Conservation (phyloP, 2,797 vertebrate species). For the Aulostomus chinensis region DNA sequence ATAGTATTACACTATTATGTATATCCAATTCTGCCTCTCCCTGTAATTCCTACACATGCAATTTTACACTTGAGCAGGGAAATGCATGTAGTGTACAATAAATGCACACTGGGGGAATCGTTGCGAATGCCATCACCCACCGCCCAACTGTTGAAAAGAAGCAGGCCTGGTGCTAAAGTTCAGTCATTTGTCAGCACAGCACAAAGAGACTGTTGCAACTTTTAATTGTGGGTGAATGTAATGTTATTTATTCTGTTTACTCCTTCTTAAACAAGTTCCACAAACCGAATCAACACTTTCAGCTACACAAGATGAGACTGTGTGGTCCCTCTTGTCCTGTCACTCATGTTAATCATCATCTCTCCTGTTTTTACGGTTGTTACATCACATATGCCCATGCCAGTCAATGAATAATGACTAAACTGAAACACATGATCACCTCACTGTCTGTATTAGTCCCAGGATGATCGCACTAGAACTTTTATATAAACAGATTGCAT, state of each 20-base stretch:
- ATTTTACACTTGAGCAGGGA: slow-evolving; percentile 40
- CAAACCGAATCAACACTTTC: slow-evolving; percentile 61
- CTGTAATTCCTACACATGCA: slow-evolving; percentile 6
- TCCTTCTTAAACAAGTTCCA: slow-evolving; percentile 38
- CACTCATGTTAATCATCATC: slow-evolving; percentile 33
- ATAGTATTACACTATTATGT: too few species aligned
- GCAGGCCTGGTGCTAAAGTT: slow-evolving; percentile 27
- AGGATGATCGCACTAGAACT: slow-evolving; percentile 80
- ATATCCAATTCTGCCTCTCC: slow-evolving; percentile 36
- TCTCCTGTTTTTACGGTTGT: slow-evolving; percentile 56
- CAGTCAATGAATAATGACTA: slow-evolving; percentile 59
- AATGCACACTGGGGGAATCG: slow-evolving; percentile 30
- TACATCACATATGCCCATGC: slow-evolving; percentile 38
- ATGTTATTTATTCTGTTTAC: slow-evolving; percentile 76
- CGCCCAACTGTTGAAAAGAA: slow-evolving; percentile 2
- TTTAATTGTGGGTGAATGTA: slow-evolving; percentile 36
- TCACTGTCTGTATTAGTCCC: slow-evolving; percentile 76
- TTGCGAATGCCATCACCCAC: not conserved
- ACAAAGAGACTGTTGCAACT: slow-evolving; percentile 49
- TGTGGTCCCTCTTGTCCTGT: slow-evolving; percentile 31
- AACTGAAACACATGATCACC: slow-evolving; percentile 59
- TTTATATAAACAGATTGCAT: slow-evolving; percentile 85
- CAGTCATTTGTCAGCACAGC: slow-evolving; percentile 32
- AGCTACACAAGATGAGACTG: slow-evolving; percentile 16
- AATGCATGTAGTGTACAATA: slow-evolving; percentile 26